Percentiles rank a stretch among this genome's conserved stretches.
These are phyloP conservation scores for Bombylius major DNA, from an alignment of 2,888 invertebrate genomes.

Conservation along the genomic window DNA sequence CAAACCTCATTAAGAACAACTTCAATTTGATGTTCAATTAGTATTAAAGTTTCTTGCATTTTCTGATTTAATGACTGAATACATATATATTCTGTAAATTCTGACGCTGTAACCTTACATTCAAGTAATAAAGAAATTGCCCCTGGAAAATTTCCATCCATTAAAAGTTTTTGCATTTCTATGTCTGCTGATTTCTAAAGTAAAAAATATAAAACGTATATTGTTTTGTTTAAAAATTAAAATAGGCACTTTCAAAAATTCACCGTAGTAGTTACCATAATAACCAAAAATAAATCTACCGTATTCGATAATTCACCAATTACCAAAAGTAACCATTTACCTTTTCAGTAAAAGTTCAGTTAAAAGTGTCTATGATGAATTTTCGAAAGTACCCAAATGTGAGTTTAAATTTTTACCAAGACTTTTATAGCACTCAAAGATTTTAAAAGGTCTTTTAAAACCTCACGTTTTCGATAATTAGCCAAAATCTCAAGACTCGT, in stretches of 20 bases:
- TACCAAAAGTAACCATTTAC: too few relatives aligned
- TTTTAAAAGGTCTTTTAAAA: slow-evolving; percentile 64
- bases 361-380: too few relatives aligned
- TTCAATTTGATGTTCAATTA: slow-evolving; percentile 86
- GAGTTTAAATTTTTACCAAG: slow-evolving; percentile 31
- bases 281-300: too few relatives aligned
- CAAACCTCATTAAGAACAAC: slow-evolving; percentile 59
- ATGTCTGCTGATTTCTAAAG: slow-evolving; percentile 64
- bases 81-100: slow-evolving; percentile 80
- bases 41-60: slow-evolving; percentile 78
- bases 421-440: slow-evolving; percentile 70
- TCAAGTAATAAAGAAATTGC: slow-evolving; percentile 82
- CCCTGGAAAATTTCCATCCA: slow-evolving; percentile 73
- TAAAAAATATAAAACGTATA: slow-evolving; percentile 22
- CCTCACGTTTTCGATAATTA: slow-evolving; percentile 79
- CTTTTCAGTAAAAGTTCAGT: too few relatives aligned
- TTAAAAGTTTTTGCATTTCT: slow-evolving; percentile 66
- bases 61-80: slow-evolving; percentile 77
- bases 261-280: too few relatives aligned
- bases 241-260: too few relatives aligned
- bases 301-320: too few relatives aligned
- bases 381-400: too few relatives aligned
- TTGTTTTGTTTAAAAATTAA: neutral
- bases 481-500: slow-evolving; percentile 81
- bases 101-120: slow-evolving; percentile 73